phyloP scores from a whole-genome alignment of 1,140 invertebrate genomes.

The Danaus plexippus region DNA sequence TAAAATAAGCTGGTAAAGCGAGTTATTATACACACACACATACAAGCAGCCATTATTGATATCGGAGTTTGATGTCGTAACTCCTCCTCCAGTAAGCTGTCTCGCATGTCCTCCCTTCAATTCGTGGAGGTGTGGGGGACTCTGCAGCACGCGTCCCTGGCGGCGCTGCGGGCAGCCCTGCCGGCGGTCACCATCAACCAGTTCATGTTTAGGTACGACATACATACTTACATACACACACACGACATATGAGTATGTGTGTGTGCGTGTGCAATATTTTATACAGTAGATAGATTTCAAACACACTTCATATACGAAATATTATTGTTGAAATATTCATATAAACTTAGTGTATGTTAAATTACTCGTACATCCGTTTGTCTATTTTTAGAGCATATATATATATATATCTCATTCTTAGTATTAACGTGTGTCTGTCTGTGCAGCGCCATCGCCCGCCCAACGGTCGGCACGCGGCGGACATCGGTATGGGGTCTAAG shows the following conservation, averaged over 20 bases:
- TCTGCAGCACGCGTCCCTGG: slow-evolving; percentile 74
- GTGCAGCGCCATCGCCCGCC: slow-evolving; percentile 84
- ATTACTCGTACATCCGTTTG: no score
- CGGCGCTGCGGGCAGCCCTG: slow-evolving; percentile 71
- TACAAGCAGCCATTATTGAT: no score
- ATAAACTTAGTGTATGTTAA: no score
- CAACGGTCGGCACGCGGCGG: slow-evolving; percentile 86
- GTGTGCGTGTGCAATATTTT: no score
- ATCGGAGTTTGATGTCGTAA: no score
- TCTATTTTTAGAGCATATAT: neutral
- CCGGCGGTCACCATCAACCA: slow-evolving; percentile 71
- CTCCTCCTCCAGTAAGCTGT: slow-evolving; percentile 65
- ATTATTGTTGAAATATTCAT: no score
- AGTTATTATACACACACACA: no score
- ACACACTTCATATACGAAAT: no score
- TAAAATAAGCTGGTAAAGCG: no score
- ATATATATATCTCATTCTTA: neutral
- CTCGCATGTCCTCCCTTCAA: slow-evolving; percentile 72
- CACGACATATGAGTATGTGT: no score
- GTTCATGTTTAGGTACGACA: slow-evolving; percentile 68
- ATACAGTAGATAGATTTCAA: no score
- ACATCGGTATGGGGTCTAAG: slow-evolving; percentile 91
- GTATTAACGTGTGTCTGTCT: slow-evolving; percentile 7
- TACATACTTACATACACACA: no score
- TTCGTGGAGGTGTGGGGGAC: slow-evolving; percentile 86